Conservation (phyloP, 2,113 vertebrate species). For the Prinia subflava region DNA sequence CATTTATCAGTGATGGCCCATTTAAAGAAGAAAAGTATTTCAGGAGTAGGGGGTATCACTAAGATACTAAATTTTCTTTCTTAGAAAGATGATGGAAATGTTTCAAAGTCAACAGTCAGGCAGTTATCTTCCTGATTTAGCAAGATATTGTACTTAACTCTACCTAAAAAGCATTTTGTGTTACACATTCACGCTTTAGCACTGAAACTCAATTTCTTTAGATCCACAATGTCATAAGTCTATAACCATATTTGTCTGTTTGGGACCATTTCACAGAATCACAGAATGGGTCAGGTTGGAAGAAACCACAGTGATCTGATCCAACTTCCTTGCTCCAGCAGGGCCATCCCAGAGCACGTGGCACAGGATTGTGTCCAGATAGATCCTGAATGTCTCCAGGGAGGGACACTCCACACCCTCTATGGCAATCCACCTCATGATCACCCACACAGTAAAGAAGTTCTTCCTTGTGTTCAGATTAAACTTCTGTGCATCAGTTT, state of each 20-base stretch:
- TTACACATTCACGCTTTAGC: background rate
- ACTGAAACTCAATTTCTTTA: background rate
- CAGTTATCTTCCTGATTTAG: background rate
- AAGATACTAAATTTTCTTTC: background rate
- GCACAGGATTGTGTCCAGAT: background rate
- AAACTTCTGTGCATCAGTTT: background rate
- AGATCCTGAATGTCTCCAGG: background rate
- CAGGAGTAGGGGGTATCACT: background rate
- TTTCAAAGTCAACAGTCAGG: background rate
- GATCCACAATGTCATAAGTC: background rate
- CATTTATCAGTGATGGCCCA: background rate
- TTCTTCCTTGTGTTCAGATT: background rate
- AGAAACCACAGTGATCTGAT: background rate
- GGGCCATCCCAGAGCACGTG: background rate
- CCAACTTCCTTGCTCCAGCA: background rate
- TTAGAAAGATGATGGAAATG: background rate
- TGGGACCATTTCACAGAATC: background rate
- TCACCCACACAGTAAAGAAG: background rate
- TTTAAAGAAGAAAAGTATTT: background rate
- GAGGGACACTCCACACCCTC: background rate
- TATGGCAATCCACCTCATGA: background rate
- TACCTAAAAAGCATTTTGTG: background rate
- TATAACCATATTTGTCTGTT: background rate
- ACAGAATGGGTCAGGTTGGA: background rate
- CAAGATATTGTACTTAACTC: background rate